Percentiles rank a stretch among this genome's conserved stretches.
Evolutionary conservation across 2,113 vertebrate species (phyloP).

Genomic region (Rallus limicola): DNA sequence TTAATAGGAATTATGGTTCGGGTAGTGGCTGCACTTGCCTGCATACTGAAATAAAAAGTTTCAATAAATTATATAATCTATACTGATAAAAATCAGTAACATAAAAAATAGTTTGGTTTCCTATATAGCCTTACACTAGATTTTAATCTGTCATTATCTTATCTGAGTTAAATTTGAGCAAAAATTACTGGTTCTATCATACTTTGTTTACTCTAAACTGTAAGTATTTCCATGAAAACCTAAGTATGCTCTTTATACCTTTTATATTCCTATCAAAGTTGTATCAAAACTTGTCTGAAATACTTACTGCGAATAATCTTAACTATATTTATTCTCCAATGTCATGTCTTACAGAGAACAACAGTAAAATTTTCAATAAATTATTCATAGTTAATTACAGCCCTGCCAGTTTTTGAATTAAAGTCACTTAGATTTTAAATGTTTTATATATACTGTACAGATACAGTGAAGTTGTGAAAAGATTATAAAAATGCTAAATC

Average conservation of each 20-base stretch:
- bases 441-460: neutral
- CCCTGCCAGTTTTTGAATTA: neutral
- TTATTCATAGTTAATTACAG: neutral
- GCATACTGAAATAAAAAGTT: neutral
- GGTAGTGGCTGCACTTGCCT: neutral
- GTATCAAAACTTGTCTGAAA: neutral
- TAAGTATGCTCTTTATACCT: neutral
- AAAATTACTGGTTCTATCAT: neutral
- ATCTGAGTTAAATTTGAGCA: neutral
- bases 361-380: neutral
- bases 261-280: neutral
- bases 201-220: neutral
- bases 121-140: neutral
- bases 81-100: neutral
- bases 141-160: neutral
- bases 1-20: neutral
- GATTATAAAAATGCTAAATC: neutral
- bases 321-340: neutral
- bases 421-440: neutral
- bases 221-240: neutral
- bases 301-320: neutral
- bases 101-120: neutral
- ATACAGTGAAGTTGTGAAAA: neutral
- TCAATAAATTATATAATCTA: neutral
- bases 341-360: neutral